These are phyloP conservation scores for Eristalis tenax DNA, from an alignment of 2,888 invertebrate genomes.

Conservation along the genomic window DNA sequence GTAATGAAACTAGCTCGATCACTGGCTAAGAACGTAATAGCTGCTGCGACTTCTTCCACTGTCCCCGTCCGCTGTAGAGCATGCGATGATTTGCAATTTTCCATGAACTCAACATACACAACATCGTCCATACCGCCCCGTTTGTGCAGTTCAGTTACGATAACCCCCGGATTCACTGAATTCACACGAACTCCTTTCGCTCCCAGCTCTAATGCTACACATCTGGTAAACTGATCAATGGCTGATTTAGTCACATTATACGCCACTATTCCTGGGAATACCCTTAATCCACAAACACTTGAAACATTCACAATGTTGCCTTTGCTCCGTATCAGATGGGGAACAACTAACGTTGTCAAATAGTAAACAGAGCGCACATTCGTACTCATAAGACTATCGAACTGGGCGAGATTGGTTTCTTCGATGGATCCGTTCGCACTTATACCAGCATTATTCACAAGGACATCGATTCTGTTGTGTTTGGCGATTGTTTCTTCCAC, in stretches of 20 bases:
- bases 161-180: slow-evolving; percentile 95
- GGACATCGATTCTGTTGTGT: slow-evolving; percentile 87
- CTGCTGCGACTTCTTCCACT: slow-evolving; percentile 91
- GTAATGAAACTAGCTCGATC: slow-evolving; percentile 87
- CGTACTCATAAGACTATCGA: slow-evolving; percentile 92
- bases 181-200: slow-evolving; percentile 92
- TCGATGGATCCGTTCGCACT: slow-evolving; percentile 91
- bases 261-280: slow-evolving; percentile 93
- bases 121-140: slow-evolving; percentile 89
- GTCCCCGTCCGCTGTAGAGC: slow-evolving; percentile 93
- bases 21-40: slow-evolving; percentile 94
- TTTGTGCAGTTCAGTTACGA: slow-evolving; percentile 92
- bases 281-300: slow-evolving; percentile 92
- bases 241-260: slow-evolving; percentile 97
- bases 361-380: slow-evolving; percentile 91
- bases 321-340: slow-evolving; percentile 89
- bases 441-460: slow-evolving; percentile 95
- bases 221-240: slow-evolving; percentile 95
- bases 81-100: slow-evolving; percentile 91
- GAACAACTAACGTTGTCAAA: slow-evolving; percentile 91
- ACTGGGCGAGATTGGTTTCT: slow-evolving; percentile 90
- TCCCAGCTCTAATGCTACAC: slow-evolving; percentile 92
- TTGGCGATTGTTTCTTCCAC: slow-evolving; percentile 86
- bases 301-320: slow-evolving; percentile 96
- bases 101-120: slow-evolving; percentile 90